Base-by-base conservation (phyloP, 2,113 vertebrate genomes). In the Rhea americana region DNA sequence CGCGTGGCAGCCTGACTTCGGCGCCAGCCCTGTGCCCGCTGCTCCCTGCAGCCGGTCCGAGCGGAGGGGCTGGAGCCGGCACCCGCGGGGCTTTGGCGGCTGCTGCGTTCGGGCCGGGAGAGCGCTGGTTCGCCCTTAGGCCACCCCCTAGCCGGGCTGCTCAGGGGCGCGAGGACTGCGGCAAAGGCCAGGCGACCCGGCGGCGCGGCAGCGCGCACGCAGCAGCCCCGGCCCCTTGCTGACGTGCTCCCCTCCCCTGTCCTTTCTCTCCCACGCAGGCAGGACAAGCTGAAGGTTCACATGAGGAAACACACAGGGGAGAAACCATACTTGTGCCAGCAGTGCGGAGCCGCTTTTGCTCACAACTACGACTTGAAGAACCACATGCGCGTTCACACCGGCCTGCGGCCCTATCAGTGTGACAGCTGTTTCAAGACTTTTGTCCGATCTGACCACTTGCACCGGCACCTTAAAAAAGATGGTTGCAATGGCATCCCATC, bases 281-380 rank as follows among this genome's bases (percentile, higher is more conserved):
- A 99, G 98, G 99, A 99, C 99, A 99, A 99, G 98, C 98, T 99
- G 92, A 99, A 99, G 97, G 99, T 99, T 88, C 99, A 99, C 96
- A 99, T 99, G 99, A 81, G 99, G 87, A 99, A 99, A 87, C 99
- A 99, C 97, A 99, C 99, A 4, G 99, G 99, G 50, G 99, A 99
- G 98, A 99, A 99, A 98, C 99, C 99, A 56, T 99, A 99, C 97
- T 96, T 99, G 97, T 99, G 99, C 97, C 98, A 99, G 94, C 99
- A 99, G 82, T 99, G 99, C 68, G 99, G 99, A 6, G 99, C 99
- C 3, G 99, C 99, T 83, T 99, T 99, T 63, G 99, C 99, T 25
- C 99, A 99, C 97, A 99, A 99, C 98, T 99, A 99, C 96, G 99
- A 99, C 98, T 98, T 99, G 97, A 99, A 99, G 98, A 99, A 99